A percentile compares a stretch with the other conserved stretches of the same genome.
These are phyloP conservation scores for Maconellicoccus hirsutus DNA, from an alignment of 1,140 invertebrate genomes.

Conservation along the genomic window DNA sequence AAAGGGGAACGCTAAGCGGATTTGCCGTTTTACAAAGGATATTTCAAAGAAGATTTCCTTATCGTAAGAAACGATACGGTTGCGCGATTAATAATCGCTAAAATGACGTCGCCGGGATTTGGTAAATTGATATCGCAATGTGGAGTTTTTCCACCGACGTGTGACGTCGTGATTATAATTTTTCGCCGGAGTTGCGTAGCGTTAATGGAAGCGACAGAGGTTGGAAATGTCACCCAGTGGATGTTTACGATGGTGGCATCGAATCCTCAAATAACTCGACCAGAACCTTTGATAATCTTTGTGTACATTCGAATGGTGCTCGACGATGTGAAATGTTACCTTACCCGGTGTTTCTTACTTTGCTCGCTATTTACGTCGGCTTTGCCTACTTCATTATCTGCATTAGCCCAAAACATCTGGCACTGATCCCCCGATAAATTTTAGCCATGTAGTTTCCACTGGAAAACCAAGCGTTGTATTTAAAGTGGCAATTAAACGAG, in stretches of 20 bases:
- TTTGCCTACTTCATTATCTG: not conserved
- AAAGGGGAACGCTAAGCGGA: conserved; percentile 18
- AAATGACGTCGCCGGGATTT: conserved; percentile 11
- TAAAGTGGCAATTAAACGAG: not conserved
- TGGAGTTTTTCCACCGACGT: not conserved
- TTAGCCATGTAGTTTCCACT: not conserved
- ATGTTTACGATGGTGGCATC: not conserved
- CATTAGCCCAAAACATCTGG: not conserved
- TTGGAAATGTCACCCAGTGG: not conserved
- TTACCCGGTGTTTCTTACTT: not conserved
- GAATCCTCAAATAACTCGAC: not conserved
- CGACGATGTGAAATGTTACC: conserved; percentile 2
- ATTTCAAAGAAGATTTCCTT: conserved; percentile 3
- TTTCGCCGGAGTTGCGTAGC: too few relatives aligned
- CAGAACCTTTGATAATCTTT: not conserved
- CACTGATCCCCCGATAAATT: conserved; percentile 3
- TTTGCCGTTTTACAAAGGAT: conserved; percentile 11
- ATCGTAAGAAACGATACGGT: not conserved
- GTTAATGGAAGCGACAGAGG: too few relatives aligned
- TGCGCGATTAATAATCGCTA: conserved; percentile 14
- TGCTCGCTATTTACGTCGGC: not conserved
- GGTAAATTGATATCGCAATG: not conserved
- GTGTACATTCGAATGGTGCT: not conserved
- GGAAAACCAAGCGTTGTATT: not conserved
- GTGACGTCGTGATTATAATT: too few relatives aligned